These are phyloP conservation scores for Aurelia coerulea DNA, from an alignment of 30 jellyfish, hydroid and myxozoan genomes.

Conservation along the genomic window DNA sequence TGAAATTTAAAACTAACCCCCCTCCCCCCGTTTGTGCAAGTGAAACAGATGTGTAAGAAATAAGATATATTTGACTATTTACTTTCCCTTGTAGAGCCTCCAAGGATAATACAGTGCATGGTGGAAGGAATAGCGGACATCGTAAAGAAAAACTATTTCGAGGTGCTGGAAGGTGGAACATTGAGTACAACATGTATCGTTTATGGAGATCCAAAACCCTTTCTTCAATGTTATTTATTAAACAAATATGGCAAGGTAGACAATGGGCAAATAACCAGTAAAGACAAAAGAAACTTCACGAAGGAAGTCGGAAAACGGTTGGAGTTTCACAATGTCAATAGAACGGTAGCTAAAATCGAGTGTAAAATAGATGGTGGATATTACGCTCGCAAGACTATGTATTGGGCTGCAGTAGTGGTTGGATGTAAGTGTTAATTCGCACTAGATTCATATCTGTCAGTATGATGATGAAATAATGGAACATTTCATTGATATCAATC, in stretches of 20 bases:
- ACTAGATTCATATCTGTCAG: background rate
- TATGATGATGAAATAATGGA: too few relatives aligned
- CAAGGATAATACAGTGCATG: constrained; percentile 1
- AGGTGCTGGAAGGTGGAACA: constrained; percentile 5
- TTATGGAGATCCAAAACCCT: constrained; percentile 35
- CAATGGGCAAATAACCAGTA: too few relatives aligned
- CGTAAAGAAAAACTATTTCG: background rate
- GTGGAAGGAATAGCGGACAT: background rate
- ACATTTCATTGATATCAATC: too few relatives aligned
- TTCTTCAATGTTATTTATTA: background rate
- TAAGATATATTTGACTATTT: too few relatives aligned
- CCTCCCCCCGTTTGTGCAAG: too few relatives aligned
- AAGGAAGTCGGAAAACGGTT: too few relatives aligned
- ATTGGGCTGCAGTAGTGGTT: background rate
- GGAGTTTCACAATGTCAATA: background rate
- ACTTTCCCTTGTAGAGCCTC: constrained; percentile 9
- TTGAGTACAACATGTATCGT: constrained; percentile 27
- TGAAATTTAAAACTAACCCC: too few relatives aligned
- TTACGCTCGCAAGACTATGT: background rate
- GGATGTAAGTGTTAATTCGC: background rate
- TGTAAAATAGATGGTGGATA: constrained; percentile 34
- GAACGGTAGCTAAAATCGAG: constrained; percentile 2
- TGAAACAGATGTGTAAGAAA: too few relatives aligned
- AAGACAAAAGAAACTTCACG: too few relatives aligned
- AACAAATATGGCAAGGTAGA: too few relatives aligned